A percentile compares a stretch with the other conserved stretches of the same genome.
phyloP scores from a whole-genome alignment of 2,113 vertebrate genomes.

The Malurus melanocephalus region DNA sequence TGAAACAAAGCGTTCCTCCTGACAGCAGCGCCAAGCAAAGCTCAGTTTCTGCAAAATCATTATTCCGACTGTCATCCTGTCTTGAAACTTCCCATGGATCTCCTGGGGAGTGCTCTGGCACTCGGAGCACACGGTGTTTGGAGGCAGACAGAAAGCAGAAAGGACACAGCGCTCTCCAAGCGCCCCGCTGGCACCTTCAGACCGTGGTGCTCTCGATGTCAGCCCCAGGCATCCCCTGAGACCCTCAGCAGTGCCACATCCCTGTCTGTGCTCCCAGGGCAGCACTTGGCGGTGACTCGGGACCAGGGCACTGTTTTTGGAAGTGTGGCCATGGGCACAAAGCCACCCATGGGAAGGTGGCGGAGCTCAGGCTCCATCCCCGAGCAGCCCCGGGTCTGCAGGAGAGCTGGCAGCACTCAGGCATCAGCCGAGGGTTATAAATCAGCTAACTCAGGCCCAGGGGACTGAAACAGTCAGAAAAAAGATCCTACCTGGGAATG shows the following conservation, averaged over 20 bases:
- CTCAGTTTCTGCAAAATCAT: not conserved
- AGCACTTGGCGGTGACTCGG: not conserved
- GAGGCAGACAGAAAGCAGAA: not conserved
- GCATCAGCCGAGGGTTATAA: not conserved
- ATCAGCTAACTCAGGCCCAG: not conserved
- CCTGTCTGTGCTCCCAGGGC: rapidly evolving
- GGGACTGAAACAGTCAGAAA: not conserved
- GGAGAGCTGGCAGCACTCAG: rapidly evolving
- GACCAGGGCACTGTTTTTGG: not conserved
- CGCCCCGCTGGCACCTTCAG: not conserved
- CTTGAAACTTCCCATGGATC: not conserved
- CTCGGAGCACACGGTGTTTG: rapidly evolving
- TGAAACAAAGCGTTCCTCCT: not conserved
- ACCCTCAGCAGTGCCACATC: not conserved
- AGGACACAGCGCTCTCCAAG: not conserved
- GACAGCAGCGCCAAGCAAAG: not conserved
- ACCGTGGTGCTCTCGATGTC: not conserved
- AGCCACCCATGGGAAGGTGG: rapidly evolving
- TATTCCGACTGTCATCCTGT: not conserved
- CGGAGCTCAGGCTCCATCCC: not conserved
- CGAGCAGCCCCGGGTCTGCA: rapidly evolving
- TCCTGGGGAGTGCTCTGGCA: not conserved
- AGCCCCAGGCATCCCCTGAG: not conserved
- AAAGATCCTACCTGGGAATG: not conserved
- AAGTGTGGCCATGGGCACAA: not conserved